Percentiles rank a stretch among this genome's conserved stretches.
Conservation (phyloP, 2,888 invertebrate genomes). For the Noctua janthina region DNA sequence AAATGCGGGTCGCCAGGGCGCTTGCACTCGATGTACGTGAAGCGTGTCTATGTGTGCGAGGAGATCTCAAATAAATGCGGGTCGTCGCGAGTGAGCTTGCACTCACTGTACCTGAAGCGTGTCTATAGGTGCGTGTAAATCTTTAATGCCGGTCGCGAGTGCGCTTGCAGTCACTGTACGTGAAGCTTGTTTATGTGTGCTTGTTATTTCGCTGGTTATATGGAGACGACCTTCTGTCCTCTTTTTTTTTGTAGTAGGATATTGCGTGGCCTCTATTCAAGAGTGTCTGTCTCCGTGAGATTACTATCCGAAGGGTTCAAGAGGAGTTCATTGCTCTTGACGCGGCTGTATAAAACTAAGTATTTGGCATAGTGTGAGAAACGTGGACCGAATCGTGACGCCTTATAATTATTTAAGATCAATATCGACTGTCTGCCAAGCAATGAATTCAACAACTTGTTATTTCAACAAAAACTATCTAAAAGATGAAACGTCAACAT, state of each 20-base stretch:
- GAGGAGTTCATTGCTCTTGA: conserved; percentile 15
- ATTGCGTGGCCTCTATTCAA: conserved; percentile 12
- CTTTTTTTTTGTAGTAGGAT: not conserved
- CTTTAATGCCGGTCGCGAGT: not conserved
- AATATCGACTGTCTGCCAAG: not conserved
- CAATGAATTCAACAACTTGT: not conserved
- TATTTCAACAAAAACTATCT: not conserved
- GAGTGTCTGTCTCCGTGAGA: conserved; percentile 7
- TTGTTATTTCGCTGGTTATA: not conserved
- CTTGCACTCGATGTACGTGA: not conserved
- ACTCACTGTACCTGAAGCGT: not conserved
- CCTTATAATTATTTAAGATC: not conserved
- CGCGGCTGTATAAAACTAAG: not conserved
- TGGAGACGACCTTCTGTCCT: not conserved
- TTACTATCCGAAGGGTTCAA: conserved; percentile 12
- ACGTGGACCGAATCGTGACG: not conserved
- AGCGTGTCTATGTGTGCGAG: too few species aligned
- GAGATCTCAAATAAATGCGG: not conserved
- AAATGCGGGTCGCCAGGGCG: not conserved
- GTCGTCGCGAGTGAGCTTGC: not conserved
- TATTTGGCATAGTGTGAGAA: not conserved
- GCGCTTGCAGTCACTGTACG: not conserved
- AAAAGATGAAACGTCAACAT: not conserved
- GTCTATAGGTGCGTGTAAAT: too few species aligned
- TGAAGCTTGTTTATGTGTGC: not conserved